A percentile compares a stretch with the other conserved stretches of the same genome.
phyloP scores from a whole-genome alignment of 2,113 vertebrate genomes.

The Otocyon megalotis region DNA sequence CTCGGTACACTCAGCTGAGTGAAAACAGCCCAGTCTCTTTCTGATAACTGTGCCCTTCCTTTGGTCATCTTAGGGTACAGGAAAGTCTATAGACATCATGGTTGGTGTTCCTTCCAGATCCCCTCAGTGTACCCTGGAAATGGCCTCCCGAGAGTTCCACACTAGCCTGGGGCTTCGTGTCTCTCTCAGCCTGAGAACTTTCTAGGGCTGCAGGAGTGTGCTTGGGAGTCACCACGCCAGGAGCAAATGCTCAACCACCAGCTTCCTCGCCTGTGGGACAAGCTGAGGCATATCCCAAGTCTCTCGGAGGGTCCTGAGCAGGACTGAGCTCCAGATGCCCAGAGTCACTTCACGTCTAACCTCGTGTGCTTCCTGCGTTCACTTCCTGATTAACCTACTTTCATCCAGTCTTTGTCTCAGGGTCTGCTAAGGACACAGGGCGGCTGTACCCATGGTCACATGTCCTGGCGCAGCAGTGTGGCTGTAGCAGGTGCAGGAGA shows the following conservation, averaged over 20 bases:
- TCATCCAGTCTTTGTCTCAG: accelerated
- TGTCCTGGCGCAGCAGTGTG: neutral
- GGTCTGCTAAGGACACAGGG: neutral
- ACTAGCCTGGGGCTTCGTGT: neutral
- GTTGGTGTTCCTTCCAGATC: neutral
- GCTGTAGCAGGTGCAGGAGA: neutral
- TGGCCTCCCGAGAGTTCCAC: neutral
- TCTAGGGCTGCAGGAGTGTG: too few species aligned
- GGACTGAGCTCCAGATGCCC: neutral
- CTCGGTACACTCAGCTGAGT: neutral
- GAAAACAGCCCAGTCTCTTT: neutral
- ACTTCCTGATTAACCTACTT: accelerated
- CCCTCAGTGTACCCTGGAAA: neutral
- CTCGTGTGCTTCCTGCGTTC: neutral
- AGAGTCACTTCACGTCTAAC: neutral
- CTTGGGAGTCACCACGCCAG: neutral
- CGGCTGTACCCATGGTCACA: accelerated
- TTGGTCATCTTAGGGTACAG: neutral
- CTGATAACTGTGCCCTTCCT: neutral
- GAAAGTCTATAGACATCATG: accelerated
- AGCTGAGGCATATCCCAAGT: accelerated
- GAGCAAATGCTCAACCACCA: neutral
- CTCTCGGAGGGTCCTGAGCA: neutral
- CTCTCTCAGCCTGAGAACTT: neutral
- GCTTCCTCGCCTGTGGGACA: neutral